These are phyloP conservation scores for Cotesia typhae DNA, from an alignment of 1,140 invertebrate species.

Conservation along the genomic window DNA sequence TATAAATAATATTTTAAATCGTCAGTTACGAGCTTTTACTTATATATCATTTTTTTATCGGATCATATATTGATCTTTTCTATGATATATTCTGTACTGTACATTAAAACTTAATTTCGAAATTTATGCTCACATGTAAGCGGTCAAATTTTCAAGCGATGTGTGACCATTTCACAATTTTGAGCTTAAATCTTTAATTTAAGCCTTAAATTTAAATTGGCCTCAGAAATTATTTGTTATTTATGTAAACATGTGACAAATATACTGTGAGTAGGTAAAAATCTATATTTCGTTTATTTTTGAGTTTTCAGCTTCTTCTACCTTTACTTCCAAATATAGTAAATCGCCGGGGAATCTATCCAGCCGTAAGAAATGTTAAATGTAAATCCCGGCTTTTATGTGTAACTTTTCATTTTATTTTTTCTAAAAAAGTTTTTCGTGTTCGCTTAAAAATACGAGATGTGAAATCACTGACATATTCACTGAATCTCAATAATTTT, in stretches of 20 bases:
- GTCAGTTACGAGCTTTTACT: no score
- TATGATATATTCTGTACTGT: no score
- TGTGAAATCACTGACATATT: not conserved
- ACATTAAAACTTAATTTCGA: no score
- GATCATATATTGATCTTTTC: no score
- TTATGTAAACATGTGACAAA: not conserved
- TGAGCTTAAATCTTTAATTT: no score
- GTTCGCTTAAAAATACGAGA: not conserved
- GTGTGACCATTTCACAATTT: no score
- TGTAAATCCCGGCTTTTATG: slow-evolving; percentile 18
- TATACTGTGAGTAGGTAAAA: not conserved
- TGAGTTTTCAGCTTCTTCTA: not conserved
- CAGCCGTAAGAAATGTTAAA: slow-evolving; percentile 13
- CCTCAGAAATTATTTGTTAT: no score
- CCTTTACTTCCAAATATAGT: not conserved
- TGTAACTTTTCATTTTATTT: slow-evolving; percentile 7
- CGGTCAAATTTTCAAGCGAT: no score
- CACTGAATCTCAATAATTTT: not conserved
- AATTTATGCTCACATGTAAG: no score
- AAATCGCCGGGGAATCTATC: slow-evolving; percentile 15
- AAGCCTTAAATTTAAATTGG: no score
- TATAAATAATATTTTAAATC: no score
- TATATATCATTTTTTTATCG: no score
- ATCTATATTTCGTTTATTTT: not conserved
- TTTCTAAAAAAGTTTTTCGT: slow-evolving; percentile 14